These are phyloP conservation scores for Potorous gilbertii DNA, from an alignment of 2,797 vertebrate genomes.

Conservation along the genomic window DNA sequence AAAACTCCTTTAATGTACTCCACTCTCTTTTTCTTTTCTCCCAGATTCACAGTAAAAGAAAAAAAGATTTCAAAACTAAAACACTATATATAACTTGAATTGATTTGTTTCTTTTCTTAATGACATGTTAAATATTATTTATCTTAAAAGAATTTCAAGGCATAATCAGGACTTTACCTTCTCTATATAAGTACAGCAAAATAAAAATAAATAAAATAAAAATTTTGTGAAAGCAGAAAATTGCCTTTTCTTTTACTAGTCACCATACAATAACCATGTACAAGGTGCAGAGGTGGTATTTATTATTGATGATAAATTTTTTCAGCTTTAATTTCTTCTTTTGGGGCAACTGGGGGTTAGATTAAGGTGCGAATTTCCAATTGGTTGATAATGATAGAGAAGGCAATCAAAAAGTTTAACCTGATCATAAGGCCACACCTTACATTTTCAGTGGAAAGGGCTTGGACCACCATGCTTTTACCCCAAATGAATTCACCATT, in stretches of 20 bases:
- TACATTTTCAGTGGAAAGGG: background rate
- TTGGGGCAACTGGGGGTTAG: background rate
- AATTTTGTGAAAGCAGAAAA: constrained; percentile 15
- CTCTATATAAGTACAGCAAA: background rate
- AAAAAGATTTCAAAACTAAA: constrained; percentile 41
- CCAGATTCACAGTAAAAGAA: background rate
- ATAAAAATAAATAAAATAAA: background rate
- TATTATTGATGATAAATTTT: background rate
- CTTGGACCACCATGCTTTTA: background rate
- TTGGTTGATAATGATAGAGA: background rate
- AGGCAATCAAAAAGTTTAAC: background rate
- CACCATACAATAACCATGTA: background rate
- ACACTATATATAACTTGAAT: background rate
- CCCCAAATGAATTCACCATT: background rate
- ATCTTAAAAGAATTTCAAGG: background rate
- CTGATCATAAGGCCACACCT: background rate
- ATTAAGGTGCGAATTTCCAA: background rate
- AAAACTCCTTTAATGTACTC: background rate
- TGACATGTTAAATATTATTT: background rate
- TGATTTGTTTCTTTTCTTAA: background rate
- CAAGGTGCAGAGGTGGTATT: background rate
- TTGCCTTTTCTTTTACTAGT: background rate
- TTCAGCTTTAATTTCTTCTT: background rate
- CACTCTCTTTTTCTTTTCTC: constrained; percentile 10
- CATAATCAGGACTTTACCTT: constrained; percentile 17